These are phyloP conservation scores for Pristionchus exspectatus DNA, from an alignment of 2,888 invertebrate species.

Conservation along the genomic window DNA sequence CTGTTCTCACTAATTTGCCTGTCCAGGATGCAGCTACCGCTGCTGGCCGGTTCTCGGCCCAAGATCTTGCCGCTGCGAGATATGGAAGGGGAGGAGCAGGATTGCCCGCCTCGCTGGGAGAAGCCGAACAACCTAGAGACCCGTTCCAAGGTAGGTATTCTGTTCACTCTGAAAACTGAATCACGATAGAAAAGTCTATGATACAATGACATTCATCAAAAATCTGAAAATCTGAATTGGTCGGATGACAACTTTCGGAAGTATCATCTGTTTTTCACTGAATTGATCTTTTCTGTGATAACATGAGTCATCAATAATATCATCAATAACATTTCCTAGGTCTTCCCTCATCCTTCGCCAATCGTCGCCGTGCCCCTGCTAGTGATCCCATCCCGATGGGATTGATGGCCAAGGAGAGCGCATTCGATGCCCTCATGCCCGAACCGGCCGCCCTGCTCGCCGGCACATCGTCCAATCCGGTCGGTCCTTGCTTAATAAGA, in stretches of 20 bases:
- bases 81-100: not conserved
- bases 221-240: no score
- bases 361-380: constrained; percentile 34
- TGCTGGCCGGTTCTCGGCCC: not conserved
- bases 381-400: constrained; percentile 36
- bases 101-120: not conserved
- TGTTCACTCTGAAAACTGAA: no score
- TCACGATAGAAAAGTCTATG: no score
- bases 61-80: not conserved
- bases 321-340: not conserved
- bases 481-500: not conserved
- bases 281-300: no score
- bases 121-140: not conserved
- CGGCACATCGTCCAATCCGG: constrained; percentile 52
- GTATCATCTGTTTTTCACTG: no score
- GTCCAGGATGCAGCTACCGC: not conserved
- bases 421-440: constrained; percentile 49
- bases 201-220: no score
- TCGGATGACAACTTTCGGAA: no score
- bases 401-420: constrained; percentile 29
- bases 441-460: constrained; percentile 62
- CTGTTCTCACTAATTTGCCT: no score
- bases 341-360: not conserved
- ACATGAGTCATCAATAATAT: not conserved
- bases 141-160: constrained; percentile 52